These are phyloP conservation scores for Struthidea cinerea DNA, from an alignment of 2,113 vertebrate species.

Conservation along the genomic window DNA sequence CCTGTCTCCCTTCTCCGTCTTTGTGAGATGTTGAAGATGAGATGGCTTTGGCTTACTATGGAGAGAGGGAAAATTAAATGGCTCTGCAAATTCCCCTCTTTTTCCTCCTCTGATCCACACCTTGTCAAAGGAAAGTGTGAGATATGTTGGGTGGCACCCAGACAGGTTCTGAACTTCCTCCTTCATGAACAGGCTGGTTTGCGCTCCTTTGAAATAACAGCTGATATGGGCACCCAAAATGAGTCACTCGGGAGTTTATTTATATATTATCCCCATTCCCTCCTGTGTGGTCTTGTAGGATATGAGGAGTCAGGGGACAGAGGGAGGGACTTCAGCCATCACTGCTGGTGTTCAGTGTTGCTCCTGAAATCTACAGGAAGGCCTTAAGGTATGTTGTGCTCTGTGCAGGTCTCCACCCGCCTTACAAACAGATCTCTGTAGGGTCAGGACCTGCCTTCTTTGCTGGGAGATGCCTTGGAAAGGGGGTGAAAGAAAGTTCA, in stretches of 20 bases:
- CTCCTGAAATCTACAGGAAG: background rate
- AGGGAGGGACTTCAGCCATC: background rate
- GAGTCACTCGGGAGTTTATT: background rate
- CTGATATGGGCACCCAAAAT: background rate
- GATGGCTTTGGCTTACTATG: background rate
- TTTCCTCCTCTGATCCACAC: background rate
- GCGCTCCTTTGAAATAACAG: background rate
- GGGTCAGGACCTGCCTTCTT: background rate
- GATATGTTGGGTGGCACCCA: background rate
- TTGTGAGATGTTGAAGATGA: background rate
- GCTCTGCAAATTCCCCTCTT: background rate
- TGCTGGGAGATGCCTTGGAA: background rate
- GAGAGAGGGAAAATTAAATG: background rate
- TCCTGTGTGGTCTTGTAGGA: background rate
- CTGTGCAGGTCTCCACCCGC: background rate
- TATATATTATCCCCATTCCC: background rate
- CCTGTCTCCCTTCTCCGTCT: accelerated
- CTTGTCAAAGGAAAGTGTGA: background rate
- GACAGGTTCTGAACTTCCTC: background rate
- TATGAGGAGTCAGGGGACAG: background rate
- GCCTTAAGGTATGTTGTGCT: background rate
- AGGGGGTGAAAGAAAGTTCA: background rate
- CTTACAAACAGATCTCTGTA: background rate
- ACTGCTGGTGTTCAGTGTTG: background rate
- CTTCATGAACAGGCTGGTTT: background rate